Conservation (phyloP, 2,888 invertebrate species). For the Himalopsyche anomala region DNA sequence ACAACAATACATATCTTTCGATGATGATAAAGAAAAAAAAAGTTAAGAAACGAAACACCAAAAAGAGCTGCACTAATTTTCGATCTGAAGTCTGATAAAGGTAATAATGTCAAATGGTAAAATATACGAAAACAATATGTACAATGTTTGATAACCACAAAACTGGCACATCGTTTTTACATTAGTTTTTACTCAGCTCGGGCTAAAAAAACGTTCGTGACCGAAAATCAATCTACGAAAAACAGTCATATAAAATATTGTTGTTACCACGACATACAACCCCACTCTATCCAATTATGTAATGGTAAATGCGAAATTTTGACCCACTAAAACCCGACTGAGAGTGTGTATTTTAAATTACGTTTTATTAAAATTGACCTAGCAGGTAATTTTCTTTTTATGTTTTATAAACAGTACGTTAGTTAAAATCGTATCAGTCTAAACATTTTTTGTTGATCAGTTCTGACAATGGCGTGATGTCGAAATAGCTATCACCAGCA, state of each 20-base stretch:
- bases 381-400: too few species aligned
- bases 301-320: constrained; percentile 16
- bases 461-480: too few species aligned
- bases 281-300: background rate
- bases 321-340: background rate
- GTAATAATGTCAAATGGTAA: background rate
- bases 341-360: too few species aligned
- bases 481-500: too few species aligned
- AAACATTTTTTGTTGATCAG: too few species aligned
- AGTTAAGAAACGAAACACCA: too few species aligned
- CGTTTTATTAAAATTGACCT: too few species aligned
- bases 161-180: background rate
- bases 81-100: background rate
- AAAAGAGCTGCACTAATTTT: background rate
- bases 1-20: too few species aligned
- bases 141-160: background rate
- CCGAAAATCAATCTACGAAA: background rate
- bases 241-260: background rate
- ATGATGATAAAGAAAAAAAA: too few species aligned
- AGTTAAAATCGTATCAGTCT: too few species aligned
- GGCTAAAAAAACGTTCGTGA: background rate
- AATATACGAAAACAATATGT: background rate
- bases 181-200: background rate
- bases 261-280: background rate
- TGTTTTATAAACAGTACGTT: too few species aligned